Evolutionary conservation across 2,797 vertebrate genomes (phyloP).

Genomic region (Semotilus atromaculatus): DNA sequence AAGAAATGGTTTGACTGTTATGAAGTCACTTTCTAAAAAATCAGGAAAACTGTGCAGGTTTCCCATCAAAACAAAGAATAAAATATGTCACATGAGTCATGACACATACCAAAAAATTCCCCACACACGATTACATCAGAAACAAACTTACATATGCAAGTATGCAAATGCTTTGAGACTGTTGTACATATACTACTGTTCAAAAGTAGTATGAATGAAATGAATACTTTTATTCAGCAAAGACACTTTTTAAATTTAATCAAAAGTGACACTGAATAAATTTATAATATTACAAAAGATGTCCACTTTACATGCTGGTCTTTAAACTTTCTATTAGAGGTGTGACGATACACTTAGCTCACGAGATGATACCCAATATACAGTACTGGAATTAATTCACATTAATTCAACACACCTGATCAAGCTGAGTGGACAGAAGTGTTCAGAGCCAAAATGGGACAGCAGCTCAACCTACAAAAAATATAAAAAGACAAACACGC

Average conservation of each 20-base stretch:
- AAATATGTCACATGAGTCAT: neutral
- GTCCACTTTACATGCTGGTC: too few species aligned
- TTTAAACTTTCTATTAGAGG: too few species aligned
- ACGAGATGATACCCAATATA: neutral
- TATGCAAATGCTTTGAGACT: neutral
- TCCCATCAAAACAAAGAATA: neutral
- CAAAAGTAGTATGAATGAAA: neutral
- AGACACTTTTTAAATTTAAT: neutral
- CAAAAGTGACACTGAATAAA: too few species aligned
- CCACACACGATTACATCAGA: neutral
- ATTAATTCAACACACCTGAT: slow-evolving; percentile 84
- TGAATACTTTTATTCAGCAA: neutral
- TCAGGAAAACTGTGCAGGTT: neutral
- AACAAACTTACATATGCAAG: neutral
- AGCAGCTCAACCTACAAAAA: slow-evolving; percentile 89
- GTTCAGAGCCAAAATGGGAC: slow-evolving; percentile 96
- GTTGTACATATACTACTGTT: neutral
- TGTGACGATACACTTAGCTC: neutral
- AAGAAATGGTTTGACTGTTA: neutral
- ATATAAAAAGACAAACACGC: neutral
- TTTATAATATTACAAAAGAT: too few species aligned
- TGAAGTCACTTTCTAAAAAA: neutral
- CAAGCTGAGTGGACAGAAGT: slow-evolving; percentile 97
- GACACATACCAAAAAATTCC: neutral
- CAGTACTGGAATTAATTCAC: neutral